Percentiles rank a stretch among this genome's conserved stretches.
These are phyloP conservation scores for Dolomedes plantarius DNA, from an alignment of 2,888 invertebrate species.

Conservation along the genomic window DNA sequence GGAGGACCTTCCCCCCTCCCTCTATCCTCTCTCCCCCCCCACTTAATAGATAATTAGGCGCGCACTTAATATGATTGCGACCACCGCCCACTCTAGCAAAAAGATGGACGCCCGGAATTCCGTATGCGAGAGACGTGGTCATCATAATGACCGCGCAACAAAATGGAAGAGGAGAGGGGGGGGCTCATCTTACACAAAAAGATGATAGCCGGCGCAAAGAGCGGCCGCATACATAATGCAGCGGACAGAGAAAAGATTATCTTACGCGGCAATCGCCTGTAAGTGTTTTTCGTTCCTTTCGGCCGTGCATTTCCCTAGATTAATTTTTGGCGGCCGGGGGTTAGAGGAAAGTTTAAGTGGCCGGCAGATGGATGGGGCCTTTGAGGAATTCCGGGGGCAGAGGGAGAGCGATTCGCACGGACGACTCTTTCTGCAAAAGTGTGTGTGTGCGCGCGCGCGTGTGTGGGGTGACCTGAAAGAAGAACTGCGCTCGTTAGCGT, in stretches of 20 bases:
- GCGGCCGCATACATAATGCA: background rate
- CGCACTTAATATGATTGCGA: conserved; percentile 58
- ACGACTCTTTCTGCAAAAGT: background rate
- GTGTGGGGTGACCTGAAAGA: background rate
- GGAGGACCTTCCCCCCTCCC: conserved; percentile 33
- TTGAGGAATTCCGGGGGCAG: background rate
- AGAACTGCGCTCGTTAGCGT: too few relatives aligned
- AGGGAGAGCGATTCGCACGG: background rate
- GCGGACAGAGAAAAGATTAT: background rate
- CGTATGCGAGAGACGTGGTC: background rate
- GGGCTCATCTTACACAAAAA: background rate
- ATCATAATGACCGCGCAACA: background rate
- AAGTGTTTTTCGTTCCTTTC: background rate
- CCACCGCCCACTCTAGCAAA: conserved; percentile 31
- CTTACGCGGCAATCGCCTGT: background rate
- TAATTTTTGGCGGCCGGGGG: background rate
- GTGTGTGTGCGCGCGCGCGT: too few relatives aligned
- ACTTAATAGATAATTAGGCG: conserved; percentile 64
- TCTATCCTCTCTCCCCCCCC: background rate
- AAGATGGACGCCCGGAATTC: background rate
- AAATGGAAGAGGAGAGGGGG: background rate
- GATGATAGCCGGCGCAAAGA: background rate
- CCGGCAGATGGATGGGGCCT: background rate
- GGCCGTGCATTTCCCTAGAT: background rate
- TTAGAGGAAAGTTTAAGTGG: background rate